These are phyloP conservation scores for Poecilia gillii DNA, from an alignment of 2,797 vertebrate species.

Conservation along the genomic window DNA sequence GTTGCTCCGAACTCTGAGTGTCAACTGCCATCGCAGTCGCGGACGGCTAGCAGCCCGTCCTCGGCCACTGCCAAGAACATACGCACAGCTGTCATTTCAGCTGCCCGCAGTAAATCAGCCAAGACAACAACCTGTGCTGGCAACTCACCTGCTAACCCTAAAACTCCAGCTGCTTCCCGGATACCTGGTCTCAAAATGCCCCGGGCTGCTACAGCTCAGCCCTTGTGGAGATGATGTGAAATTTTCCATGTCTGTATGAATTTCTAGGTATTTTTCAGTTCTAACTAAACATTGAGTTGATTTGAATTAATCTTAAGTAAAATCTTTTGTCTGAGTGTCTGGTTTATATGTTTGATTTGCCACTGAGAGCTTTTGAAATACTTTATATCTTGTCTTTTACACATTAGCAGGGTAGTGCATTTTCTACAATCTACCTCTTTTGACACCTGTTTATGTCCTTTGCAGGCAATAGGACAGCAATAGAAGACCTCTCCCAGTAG, in stretches of 20 bases:
- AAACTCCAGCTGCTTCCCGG: slow-evolving; percentile 64
- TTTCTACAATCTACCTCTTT: slow-evolving; percentile 78
- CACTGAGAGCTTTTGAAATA: slow-evolving; percentile 23
- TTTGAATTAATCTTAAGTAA: slow-evolving; percentile 6
- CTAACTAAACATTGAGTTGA: neutral
- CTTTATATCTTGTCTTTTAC: slow-evolving; percentile 20
- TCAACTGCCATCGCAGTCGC: slow-evolving; percentile 53
- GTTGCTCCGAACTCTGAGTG: slow-evolving; percentile 77
- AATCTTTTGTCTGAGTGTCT: slow-evolving; percentile 15
- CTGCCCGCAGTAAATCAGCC: slow-evolving; percentile 74
- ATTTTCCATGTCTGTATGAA: slow-evolving; percentile 14
- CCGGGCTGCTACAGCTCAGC: slow-evolving; percentile 67
- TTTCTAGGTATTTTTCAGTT: slow-evolving; percentile 9
- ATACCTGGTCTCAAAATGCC: slow-evolving; percentile 75
- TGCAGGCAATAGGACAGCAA: slow-evolving; percentile 74
- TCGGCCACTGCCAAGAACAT: slow-evolving; percentile 80
- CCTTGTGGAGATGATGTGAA: slow-evolving; percentile 79
- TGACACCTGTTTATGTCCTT: slow-evolving; percentile 66
- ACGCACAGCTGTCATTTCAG: slow-evolving; percentile 79
- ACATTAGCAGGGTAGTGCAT: slow-evolving; percentile 34
- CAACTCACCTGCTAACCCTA: slow-evolving; percentile 54
- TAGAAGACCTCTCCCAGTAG: slow-evolving; percentile 27
- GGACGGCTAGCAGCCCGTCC: slow-evolving; percentile 66
- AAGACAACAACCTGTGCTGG: slow-evolving; percentile 61
- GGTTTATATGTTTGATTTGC: slow-evolving; percentile 24